phyloP scores from a whole-genome alignment of 2,113 vertebrate genomes.

The Rattus rattus region DNA sequence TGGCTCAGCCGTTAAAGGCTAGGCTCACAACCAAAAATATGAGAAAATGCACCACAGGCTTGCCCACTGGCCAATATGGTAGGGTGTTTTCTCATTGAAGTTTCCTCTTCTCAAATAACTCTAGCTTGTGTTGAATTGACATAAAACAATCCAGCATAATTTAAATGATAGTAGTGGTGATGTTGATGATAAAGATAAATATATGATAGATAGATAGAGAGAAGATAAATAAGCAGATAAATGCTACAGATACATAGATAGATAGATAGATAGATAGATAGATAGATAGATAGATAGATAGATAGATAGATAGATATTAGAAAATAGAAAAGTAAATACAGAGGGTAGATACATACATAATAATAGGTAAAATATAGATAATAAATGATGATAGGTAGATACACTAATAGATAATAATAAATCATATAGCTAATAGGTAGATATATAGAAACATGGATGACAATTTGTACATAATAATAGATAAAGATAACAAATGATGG shows the following conservation, averaged over 20 bases:
- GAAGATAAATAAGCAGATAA: neutral
- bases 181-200: neutral
- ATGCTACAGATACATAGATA: neutral
- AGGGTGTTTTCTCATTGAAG: neutral
- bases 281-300: too few relatives aligned
- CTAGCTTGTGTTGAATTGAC: neutral
- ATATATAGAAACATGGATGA: neutral
- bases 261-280: neutral
- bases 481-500: neutral
- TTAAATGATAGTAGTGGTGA: neutral
- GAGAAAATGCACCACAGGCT: neutral
- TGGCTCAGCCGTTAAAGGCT: too few relatives aligned
- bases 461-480: neutral
- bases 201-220: neutral
- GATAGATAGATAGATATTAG: neutral
- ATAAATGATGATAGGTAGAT: neutral
- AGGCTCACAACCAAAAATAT: too few relatives aligned
- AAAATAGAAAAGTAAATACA: too few relatives aligned
- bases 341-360: too few relatives aligned
- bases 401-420: neutral
- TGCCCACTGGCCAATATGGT: neutral
- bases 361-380: too few relatives aligned
- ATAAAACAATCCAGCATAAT: neutral
- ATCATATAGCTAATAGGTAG: neutral
- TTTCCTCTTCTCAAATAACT: neutral